Conservation (phyloP, 2,888 invertebrate species). For the Schizotus pectinicornis region DNA sequence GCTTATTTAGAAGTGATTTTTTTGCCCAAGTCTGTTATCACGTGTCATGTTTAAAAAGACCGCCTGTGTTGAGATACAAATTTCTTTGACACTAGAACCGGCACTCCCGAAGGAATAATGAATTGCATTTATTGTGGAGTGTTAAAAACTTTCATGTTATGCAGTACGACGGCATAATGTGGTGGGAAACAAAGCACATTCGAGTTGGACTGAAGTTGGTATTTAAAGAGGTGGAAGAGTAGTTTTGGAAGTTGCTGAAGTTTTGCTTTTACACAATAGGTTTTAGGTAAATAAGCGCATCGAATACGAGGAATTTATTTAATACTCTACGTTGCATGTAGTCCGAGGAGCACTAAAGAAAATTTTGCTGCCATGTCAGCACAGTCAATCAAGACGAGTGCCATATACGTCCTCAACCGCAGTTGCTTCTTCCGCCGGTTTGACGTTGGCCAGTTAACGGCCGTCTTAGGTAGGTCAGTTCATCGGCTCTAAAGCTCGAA, state of each 20-base stretch:
- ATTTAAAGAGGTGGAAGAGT: constrained; percentile 11
- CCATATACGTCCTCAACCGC: constrained; percentile 24
- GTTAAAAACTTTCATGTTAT: constrained; percentile 8
- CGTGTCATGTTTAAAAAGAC: no score
- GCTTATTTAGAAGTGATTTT: no score
- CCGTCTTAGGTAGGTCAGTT: neutral
- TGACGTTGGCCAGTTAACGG: constrained; percentile 1
- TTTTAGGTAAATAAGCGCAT: constrained; percentile 17
- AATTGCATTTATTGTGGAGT: constrained; percentile 5
- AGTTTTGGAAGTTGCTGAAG: constrained; percentile 12
- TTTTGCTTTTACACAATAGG: constrained; percentile 15
- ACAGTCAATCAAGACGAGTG: constrained; percentile 23
- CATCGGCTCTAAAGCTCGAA: constrained; percentile 2
- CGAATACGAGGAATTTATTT: constrained; percentile 22
- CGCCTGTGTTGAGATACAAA: no score
- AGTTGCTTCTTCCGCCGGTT: constrained; percentile 3
- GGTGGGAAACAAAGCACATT: constrained; percentile 8
- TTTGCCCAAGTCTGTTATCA: no score
- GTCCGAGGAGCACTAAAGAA: constrained; percentile 8
- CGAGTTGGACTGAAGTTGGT: constrained; percentile 1
- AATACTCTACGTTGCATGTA: constrained; percentile 12
- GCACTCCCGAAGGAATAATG: no score
- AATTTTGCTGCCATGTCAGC: constrained; percentile 19
- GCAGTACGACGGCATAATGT: no score
- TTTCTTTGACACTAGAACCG: no score